Conservation (phyloP, 1,140 invertebrate species). For the Magallana ariakensis region DNA sequence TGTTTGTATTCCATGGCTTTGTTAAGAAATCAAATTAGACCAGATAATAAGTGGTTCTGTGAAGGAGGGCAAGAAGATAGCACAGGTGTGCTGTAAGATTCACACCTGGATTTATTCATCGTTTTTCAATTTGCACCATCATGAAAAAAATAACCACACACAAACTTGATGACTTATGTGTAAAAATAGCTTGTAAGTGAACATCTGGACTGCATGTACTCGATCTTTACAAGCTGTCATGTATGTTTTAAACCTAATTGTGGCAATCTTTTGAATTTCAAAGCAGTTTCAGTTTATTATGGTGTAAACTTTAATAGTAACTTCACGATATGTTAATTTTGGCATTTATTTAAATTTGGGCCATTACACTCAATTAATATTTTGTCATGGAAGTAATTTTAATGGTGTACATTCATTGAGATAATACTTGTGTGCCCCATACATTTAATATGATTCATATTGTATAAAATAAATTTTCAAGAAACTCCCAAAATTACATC, state of each 20-base stretch:
- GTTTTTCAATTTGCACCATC: too few relatives aligned
- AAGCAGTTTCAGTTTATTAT: not conserved
- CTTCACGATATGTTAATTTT: conserved; percentile 16
- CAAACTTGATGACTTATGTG: too few relatives aligned
- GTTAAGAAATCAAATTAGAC: too few relatives aligned
- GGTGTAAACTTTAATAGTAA: not conserved
- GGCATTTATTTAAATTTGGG: not conserved
- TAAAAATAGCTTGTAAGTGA: too few relatives aligned
- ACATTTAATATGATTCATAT: not conserved
- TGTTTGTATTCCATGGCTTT: too few relatives aligned
- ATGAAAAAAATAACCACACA: too few relatives aligned
- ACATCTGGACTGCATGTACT: not conserved
- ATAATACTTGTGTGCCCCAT: not conserved
- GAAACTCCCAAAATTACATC: not conserved
- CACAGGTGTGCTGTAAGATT: too few relatives aligned
- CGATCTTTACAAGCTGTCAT: not conserved
- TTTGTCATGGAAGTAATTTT: not conserved
- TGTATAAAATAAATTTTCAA: not conserved
- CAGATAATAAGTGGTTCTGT: too few relatives aligned
- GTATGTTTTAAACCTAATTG: not conserved
- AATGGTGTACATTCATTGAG: not conserved
- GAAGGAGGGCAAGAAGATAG: too few relatives aligned
- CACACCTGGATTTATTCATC: too few relatives aligned
- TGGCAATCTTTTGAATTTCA: not conserved
- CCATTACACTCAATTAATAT: not conserved